Evolutionary conservation across 1,140 invertebrate genomes (phyloP).

Genomic region (Bombus impatiens): DNA sequence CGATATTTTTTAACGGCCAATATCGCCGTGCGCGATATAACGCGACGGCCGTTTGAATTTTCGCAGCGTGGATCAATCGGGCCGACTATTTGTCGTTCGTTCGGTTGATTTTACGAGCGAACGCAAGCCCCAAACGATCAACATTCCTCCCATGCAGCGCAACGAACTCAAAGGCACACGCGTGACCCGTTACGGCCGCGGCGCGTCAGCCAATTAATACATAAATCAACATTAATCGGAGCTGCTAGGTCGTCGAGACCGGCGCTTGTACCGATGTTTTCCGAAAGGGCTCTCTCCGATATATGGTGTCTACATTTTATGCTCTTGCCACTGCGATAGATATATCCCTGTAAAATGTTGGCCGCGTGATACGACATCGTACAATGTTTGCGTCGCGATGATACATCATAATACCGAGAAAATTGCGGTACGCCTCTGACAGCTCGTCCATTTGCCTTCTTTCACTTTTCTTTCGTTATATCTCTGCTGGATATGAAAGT

Average conservation of each 20-base stretch:
- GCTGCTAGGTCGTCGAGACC: slow-evolving; percentile 33
- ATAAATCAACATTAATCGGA: slow-evolving; percentile 59
- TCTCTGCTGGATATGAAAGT: neutral
- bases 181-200: slow-evolving; percentile 50
- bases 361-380: neutral
- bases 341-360: neutral
- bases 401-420: slow-evolving; percentile 4
- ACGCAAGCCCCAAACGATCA: neutral
- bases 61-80: neutral
- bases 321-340: neutral
- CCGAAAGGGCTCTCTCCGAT: neutral
- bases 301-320: neutral
- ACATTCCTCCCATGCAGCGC: slow-evolving; percentile 3
- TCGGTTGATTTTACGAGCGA: neutral
- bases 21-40: too few species aligned
- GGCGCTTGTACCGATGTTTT: neutral
- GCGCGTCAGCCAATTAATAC: slow-evolving; percentile 52
- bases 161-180: slow-evolving; percentile 38
- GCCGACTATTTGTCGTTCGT: neutral
- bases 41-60: neutral
- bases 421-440: neutral
- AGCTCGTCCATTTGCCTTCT: neutral
- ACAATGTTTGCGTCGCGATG: neutral
- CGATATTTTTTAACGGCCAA: too few species aligned
- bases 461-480: neutral